Percentiles rank a stretch among this genome's conserved stretches.
These are phyloP conservation scores for Siphamia tubifer DNA, from an alignment of 2,113 vertebrate genomes.

Conservation along the genomic window DNA sequence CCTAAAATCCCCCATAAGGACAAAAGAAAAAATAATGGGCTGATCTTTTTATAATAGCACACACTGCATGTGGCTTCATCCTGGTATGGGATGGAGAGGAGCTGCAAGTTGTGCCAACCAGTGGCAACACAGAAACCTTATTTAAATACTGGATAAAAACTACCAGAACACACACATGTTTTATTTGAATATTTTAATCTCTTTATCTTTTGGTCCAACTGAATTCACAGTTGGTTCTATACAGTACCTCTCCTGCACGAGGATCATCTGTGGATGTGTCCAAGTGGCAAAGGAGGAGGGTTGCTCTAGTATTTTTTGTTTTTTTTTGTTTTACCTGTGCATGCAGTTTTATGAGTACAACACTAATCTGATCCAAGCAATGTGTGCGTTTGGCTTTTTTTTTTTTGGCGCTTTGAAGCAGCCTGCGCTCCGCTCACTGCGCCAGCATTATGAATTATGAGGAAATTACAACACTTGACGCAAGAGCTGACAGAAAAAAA, in stretches of 20 bases:
- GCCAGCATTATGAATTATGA: conserved; percentile 38
- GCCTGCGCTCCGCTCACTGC: conserved; percentile 58
- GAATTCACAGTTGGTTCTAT: not conserved
- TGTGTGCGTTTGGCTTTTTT: not conserved
- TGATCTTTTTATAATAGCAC: not conserved
- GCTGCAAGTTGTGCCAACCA: conserved; percentile 61
- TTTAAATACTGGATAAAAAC: not conserved
- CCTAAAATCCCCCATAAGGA: not conserved
- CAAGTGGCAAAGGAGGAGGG: too few relatives aligned
- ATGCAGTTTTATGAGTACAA: not conserved
- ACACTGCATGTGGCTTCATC: not conserved
- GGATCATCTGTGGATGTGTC: not conserved
- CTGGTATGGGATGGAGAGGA: conserved; percentile 42
- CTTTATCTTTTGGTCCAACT: not conserved
- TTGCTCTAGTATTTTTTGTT: too few relatives aligned
- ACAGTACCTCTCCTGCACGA: too few relatives aligned
- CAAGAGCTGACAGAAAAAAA: not conserved
- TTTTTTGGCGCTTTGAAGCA: conserved; percentile 13
- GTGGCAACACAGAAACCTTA: not conserved
- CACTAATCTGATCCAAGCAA: not conserved
- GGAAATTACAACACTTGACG: conserved; percentile 9
- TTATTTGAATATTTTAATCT: not conserved
- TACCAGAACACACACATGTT: not conserved
- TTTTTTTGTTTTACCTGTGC: not conserved
- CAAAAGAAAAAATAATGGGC: not conserved